Conservation (phyloP, 1,140 invertebrate species). For the Pararge aegeria region DNA sequence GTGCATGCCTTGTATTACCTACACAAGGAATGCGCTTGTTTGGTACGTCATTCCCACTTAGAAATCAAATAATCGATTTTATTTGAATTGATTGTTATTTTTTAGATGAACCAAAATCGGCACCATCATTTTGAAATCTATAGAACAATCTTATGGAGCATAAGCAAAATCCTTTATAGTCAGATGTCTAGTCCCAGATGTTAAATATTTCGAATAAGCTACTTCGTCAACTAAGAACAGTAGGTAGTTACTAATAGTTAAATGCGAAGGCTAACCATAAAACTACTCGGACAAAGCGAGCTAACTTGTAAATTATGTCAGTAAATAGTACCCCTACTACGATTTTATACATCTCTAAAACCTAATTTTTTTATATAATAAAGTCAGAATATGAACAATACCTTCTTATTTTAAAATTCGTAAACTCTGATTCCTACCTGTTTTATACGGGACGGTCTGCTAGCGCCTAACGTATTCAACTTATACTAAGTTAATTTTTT, state of each 20-base stretch:
- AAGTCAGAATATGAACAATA: too few relatives aligned
- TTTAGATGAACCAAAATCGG: not conserved
- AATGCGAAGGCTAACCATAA: not conserved
- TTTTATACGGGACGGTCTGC: too few relatives aligned
- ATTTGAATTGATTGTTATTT: too few relatives aligned
- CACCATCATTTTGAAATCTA: not conserved
- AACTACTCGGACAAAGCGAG: slow-evolving; percentile 31
- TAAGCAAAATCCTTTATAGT: slow-evolving; percentile 65
- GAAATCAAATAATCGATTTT: not conserved
- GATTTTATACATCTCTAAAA: too few relatives aligned
- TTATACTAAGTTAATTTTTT: too few relatives aligned
- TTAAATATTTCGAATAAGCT: slow-evolving; percentile 51
- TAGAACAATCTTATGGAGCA: slow-evolving; percentile 30
- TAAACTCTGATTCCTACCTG: too few relatives aligned
- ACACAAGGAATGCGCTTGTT: too few relatives aligned
- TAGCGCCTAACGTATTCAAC: too few relatives aligned
- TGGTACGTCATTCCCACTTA: too few relatives aligned
- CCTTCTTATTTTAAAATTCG: too few relatives aligned
- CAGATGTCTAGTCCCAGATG: slow-evolving; percentile 73
- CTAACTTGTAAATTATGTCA: slow-evolving; percentile 74
- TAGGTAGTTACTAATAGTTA: slow-evolving; percentile 31
- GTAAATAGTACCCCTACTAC: slow-evolving; percentile 31
- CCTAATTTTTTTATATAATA: too few relatives aligned
- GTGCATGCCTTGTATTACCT: too few relatives aligned
- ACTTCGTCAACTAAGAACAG: slow-evolving; percentile 48